Percentiles rank a stretch among this genome's conserved stretches.
phyloP scores from a whole-genome alignment of 2,888 invertebrate species.

The Bursaphelenchus okinawaensis region DNA sequence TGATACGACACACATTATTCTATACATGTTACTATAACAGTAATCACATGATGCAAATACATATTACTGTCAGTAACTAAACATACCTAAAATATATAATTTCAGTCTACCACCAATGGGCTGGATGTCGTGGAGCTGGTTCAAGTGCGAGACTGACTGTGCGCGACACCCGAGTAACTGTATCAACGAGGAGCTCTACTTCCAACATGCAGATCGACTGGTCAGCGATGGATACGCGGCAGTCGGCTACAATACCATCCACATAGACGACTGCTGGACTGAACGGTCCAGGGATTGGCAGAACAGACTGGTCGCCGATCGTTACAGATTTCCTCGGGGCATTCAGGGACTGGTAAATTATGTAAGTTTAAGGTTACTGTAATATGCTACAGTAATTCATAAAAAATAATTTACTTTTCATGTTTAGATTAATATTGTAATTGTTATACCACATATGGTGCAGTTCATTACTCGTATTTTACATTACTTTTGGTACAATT shows the following conservation, averaged over 20 bases:
- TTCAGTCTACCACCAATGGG: conserved; percentile 2
- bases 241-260: conserved; percentile 41
- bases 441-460: background rate
- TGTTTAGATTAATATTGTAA: background rate
- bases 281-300: conserved; percentile 39
- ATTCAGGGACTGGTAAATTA: conserved; percentile 46
- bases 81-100: background rate
- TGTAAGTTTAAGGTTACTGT: conserved; percentile 25
- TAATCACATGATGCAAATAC: too few species aligned
- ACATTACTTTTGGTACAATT: background rate
- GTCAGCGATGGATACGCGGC: conserved; percentile 19
- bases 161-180: background rate
- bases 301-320: conserved; percentile 41
- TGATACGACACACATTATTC: too few species aligned
- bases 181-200: conserved; percentile 13
- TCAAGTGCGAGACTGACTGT: conserved; percentile 13
- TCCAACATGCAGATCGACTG: conserved; percentile 8
- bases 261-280: conserved; percentile 59
- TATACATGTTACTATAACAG: too few species aligned
- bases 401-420: background rate
- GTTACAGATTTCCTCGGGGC: conserved; percentile 47
- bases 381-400: too few species aligned
- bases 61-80: too few species aligned
- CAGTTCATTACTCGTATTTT: too few species aligned
- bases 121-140: conserved; percentile 17